These are phyloP conservation scores for Jacana jacana DNA, from an alignment of 2,113 vertebrate species.

Conservation along the genomic window DNA sequence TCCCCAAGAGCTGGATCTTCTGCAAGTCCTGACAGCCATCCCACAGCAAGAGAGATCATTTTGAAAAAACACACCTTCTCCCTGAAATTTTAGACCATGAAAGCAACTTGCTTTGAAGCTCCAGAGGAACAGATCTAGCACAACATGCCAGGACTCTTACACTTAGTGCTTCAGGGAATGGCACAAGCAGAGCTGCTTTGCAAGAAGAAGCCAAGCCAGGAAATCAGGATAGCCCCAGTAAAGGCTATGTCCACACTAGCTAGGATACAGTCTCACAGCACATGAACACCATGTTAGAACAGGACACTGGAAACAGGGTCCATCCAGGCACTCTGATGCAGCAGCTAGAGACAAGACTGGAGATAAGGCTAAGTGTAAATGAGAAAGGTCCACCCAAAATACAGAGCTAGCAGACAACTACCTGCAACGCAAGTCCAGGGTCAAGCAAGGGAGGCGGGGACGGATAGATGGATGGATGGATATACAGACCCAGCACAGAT, in stretches of 20 bases:
- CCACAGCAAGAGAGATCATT: background rate
- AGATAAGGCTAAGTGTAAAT: background rate
- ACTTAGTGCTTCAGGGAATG: background rate
- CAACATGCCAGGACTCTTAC: rapidly evolving
- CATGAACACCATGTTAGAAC: background rate
- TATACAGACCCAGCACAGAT: rapidly evolving
- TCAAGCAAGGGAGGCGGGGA: background rate
- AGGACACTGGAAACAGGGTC: background rate
- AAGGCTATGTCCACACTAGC: background rate
- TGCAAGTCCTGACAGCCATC: background rate
- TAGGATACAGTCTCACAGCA: background rate
- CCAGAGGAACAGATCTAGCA: background rate
- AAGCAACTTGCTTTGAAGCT: background rate
- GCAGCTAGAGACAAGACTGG: background rate
- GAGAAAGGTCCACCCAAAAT: background rate
- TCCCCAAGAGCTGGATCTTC: background rate
- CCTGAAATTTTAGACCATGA: background rate
- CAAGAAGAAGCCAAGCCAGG: rapidly evolving
- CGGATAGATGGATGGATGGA: background rate
- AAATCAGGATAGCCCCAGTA: background rate
- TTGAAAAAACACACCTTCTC: background rate
- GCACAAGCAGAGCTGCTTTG: background rate
- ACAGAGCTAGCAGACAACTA: background rate
- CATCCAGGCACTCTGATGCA: background rate
- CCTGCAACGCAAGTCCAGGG: background rate